Percentiles rank a stretch among this genome's conserved stretches.
Evolutionary conservation across 1,140 invertebrate species (phyloP).

Genomic region (Babylonia areolata): DNA sequence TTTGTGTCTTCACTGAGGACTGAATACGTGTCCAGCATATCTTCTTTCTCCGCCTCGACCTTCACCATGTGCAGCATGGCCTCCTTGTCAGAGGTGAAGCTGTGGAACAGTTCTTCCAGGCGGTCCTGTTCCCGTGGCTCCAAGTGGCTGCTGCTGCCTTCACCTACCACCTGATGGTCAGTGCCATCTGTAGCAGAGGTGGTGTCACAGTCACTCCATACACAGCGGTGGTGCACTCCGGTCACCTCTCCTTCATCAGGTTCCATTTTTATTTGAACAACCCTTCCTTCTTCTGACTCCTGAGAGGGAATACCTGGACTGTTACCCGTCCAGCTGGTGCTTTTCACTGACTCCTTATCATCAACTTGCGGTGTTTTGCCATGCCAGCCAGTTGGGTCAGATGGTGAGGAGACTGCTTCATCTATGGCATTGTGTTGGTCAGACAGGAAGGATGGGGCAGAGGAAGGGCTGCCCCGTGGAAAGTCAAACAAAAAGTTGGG

Average conservation of each 20-base stretch:
- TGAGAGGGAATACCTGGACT: neutral
- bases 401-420: neutral
- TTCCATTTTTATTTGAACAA: neutral
- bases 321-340: neutral
- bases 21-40: neutral
- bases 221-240: neutral
- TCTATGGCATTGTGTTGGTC: neutral
- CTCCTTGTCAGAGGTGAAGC: conserved; percentile 1
- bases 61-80: neutral
- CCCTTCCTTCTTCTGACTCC: neutral
- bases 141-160: neutral
- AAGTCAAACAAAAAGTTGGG: conserved; percentile 27
- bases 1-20: neutral
- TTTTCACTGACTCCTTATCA: neutral
- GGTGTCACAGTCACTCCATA: neutral
- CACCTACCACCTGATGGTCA: neutral
- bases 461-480: neutral
- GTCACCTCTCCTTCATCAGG: neutral
- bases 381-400: neutral
- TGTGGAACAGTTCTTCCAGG: neutral
- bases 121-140: neutral
- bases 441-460: neutral
- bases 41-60: neutral
- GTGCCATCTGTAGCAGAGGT: neutral
- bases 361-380: neutral